These are phyloP conservation scores for Lithophane semibrunnea DNA, from an alignment of 2,888 invertebrate genomes.

Conservation along the genomic window DNA sequence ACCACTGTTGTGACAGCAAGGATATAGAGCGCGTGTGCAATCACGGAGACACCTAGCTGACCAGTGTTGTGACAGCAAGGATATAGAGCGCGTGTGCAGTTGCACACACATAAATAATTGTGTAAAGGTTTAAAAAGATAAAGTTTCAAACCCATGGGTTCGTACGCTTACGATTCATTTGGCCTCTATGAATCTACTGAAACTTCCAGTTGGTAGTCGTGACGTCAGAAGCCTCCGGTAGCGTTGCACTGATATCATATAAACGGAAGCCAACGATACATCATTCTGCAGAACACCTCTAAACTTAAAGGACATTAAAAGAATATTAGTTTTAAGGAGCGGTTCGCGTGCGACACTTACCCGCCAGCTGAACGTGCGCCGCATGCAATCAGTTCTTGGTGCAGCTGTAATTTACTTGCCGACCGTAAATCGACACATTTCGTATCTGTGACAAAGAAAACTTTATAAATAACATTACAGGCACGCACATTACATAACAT, in stretches of 20 bases:
- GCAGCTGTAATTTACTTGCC: constrained; percentile 27
- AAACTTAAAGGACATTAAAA: constrained; percentile 45
- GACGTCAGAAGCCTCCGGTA: too few relatives aligned
- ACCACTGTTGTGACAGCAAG: too few relatives aligned
- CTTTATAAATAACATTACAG: constrained; percentile 9
- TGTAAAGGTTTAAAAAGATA: background rate
- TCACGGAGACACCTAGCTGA: too few relatives aligned
- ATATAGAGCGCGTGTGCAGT: too few relatives aligned
- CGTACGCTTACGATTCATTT: background rate
- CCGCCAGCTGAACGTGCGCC: background rate
- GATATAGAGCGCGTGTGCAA: too few relatives aligned
- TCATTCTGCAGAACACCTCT: constrained; percentile 1
- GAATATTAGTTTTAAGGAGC: constrained; percentile 49
- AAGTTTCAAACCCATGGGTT: background rate
- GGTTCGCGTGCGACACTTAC: constrained; percentile 51
- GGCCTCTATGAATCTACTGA: background rate
- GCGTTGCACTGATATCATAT: background rate
- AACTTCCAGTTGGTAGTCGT: background rate
- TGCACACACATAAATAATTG: background rate
- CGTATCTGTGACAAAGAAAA: constrained; percentile 8
- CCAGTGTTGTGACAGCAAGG: too few relatives aligned
- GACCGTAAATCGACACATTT: constrained; percentile 24
- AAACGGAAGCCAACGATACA: constrained; percentile 8
- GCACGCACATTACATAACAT: constrained; percentile 25
- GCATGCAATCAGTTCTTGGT: constrained; percentile 34